Evolutionary conservation across 2,888 invertebrate species (phyloP), one percentile per base, ranked within the genome.

Genomic region (Pterobdella sp.): DNA sequence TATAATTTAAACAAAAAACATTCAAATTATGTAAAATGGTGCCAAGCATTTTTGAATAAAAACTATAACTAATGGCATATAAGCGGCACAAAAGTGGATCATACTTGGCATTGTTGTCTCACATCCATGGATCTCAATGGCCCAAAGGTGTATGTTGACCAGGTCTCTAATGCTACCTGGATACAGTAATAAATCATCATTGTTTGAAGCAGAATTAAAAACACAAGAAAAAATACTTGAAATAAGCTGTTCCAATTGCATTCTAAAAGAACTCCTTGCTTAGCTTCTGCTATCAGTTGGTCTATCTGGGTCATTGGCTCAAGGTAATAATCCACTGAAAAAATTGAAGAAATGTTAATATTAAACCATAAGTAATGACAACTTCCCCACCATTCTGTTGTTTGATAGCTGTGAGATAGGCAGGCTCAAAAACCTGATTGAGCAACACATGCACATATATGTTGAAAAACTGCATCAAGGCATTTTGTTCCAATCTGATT

Each of bases 241-340:
- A 74, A 74, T 14, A 68, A 64, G 14, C 63, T 68, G 60, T 68
- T 72, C 74, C 74, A 74, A 35, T 34, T 74, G 52, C 60, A 73
- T 14, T 74, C 74, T 1, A 35, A 26, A 4, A 64, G 35, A 37
- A 74, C 72, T 31, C 72, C 74, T 49, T 74, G 74, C 65, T 74
- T 72, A 3, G 74, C 74, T 22, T 74, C 72, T 14, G 35, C 63
- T 29, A 74, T 56, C 60, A 74, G 65, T 36, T 74, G 74, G 64
- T 74, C 74, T 22, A 74, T 72, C 52, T 74, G 74, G 14, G 49
- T 68, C 68, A 74, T 72, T 18, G 74, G 74, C 34, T 66, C 72
- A 29, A 72, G 34, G 32, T 72, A 72, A 69, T 74, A 74, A 14
- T 74, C 74, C 22, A 72, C 74, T 74, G 72, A 7, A n/a, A n/a